Evolutionary conservation across 1,140 invertebrate genomes (phyloP).

Genomic region (Paralvinella palmiformis): DNA sequence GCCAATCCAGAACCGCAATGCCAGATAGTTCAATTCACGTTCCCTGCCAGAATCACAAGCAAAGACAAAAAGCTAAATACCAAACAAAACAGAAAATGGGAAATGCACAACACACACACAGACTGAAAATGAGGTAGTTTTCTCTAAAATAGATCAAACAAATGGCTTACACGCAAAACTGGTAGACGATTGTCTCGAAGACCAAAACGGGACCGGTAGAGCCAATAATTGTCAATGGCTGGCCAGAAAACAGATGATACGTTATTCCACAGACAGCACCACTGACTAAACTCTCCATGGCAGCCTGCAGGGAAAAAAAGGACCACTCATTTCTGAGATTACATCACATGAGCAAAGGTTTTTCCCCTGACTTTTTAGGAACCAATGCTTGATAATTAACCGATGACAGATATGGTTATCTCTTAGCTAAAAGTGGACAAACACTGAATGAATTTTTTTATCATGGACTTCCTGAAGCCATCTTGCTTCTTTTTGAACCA

Average conservation of each 20-base stretch:
- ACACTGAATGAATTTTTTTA: too few relatives aligned
- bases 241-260: conserved; percentile 95
- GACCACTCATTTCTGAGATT: too few relatives aligned
- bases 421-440: too few relatives aligned
- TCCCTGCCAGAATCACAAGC: conserved; percentile 48
- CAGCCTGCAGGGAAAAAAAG: conserved; percentile 58
- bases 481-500: too few relatives aligned
- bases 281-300: conserved; percentile 93
- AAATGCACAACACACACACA: too few relatives aligned
- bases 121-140: neutral
- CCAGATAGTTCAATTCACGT: conserved; percentile 80
- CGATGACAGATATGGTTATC: too few relatives aligned
- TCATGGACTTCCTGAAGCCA: too few relatives aligned
- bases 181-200: conserved; percentile 94
- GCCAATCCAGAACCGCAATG: conserved; percentile 91
- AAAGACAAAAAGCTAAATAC: too few relatives aligned
- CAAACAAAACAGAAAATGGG: too few relatives aligned
- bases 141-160: neutral
- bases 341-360: too few relatives aligned
- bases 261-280: conserved; percentile 92
- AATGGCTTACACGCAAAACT: conserved; percentile 76
- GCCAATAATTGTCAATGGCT: conserved; percentile 94
- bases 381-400: too few relatives aligned
- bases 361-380: too few relatives aligned
- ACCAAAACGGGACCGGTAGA: conserved; percentile 97